Conservation (phyloP, 2,113 vertebrate genomes). For the Acrocephalus arundinaceus region DNA sequence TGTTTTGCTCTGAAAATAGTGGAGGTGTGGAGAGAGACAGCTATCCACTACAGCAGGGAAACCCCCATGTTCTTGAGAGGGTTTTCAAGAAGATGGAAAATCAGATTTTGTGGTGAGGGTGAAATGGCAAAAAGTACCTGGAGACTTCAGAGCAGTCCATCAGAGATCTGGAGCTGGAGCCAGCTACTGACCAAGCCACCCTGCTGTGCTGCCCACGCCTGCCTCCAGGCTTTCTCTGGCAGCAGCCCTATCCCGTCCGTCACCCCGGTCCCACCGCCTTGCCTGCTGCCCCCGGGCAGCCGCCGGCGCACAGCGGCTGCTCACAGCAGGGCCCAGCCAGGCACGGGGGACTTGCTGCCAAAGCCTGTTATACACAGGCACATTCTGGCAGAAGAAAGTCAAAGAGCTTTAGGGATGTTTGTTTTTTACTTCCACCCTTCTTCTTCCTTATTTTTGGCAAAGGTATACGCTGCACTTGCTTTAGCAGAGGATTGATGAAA, state of each 20-base stretch:
- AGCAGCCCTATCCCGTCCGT: rapidly evolving
- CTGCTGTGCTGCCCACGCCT: rapidly evolving
- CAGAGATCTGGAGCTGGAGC: background rate
- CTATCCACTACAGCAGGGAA: background rate
- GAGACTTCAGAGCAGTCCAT: background rate
- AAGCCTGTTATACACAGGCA: background rate
- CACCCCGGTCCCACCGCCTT: rapidly evolving
- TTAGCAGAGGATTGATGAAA: background rate
- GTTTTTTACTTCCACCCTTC: background rate
- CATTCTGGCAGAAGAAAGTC: background rate
- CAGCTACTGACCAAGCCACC: rapidly evolving
- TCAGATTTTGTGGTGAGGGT: background rate
- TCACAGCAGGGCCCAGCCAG: rapidly evolving
- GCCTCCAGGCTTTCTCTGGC: background rate
- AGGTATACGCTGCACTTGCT: rapidly evolving
- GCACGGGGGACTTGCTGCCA: background rate
- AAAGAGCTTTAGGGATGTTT: background rate
- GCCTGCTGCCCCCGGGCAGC: background rate
- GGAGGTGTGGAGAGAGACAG: rapidly evolving
- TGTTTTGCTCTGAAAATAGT: background rate
- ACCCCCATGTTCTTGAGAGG: background rate
- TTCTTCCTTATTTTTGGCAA: constrained; percentile 4
- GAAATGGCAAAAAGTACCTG: background rate
- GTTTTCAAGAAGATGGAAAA: background rate
- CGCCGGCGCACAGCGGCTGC: rapidly evolving